Evolutionary conservation across 2,888 invertebrate species (phyloP), one percentile per base, ranked within the genome.

Genomic region (Mamestra brassicae): DNA sequence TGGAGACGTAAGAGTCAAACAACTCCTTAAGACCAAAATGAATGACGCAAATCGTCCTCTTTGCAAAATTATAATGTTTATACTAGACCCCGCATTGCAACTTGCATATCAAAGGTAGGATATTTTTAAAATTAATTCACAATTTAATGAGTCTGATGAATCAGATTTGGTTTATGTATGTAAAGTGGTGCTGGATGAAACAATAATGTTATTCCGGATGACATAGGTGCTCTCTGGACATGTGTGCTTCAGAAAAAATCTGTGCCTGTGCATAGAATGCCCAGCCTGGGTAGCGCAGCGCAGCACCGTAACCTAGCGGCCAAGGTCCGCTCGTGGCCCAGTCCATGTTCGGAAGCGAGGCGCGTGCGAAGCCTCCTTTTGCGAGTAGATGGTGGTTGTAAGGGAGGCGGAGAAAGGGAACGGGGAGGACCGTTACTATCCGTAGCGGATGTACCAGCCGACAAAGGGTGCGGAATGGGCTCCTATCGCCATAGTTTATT

Each of bases 91-190:
- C 52, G 69, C 81, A 36, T 84, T 93, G 61, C 76, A 85, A 71
- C 76, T 64, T 34, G 87, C 87, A 45, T 92, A 89, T 81, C 80
- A 86, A 74, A 90, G 88, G 94, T 94, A 89, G 66, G 52, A 6
- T 42, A 52, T 70, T 47, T 17, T 36, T 13, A 13, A 0, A 1
- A 45, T 54, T 45, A 17, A 42, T 57, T 38, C 57, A 10, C 5
- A 54, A 42, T 2, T 55, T 2, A n/a, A 42, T 17, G 4, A 36
- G 10, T 50, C n/a, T 72, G 13, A 26, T 52, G 17, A 10, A 38
- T n/a, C 60, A 26, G 17, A 15, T 52, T n/a, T 34, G 13, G 36
- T 26, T 45, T 45, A 36, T n/a, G 11, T 76, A 45, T 11, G 11
- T 65, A 45, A 26, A 17, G 11, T 4, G 0, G 11, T 55, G 34